phyloP scores from a whole-genome alignment of 2,888 invertebrate genomes.

The Anarsia innoxiella region DNA sequence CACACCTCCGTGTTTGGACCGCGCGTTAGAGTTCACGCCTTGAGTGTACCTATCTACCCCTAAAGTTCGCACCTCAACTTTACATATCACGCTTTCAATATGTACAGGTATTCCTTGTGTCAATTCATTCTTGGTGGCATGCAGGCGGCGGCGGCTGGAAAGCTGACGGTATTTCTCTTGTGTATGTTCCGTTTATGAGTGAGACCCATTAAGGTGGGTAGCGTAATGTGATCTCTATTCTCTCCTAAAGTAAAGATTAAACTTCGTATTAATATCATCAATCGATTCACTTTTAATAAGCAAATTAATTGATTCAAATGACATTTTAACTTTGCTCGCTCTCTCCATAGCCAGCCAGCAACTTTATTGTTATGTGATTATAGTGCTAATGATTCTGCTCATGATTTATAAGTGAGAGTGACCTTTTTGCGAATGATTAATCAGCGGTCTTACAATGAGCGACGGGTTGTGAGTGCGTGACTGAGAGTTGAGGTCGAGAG shows the following conservation, averaged over 20 bases:
- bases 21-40: constrained; percentile 68
- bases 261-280: too few relatives aligned
- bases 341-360: too few relatives aligned
- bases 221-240: too few relatives aligned
- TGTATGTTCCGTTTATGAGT: not conserved
- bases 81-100: constrained; percentile 60
- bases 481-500: constrained; percentile 29
- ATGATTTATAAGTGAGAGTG: constrained; percentile 20
- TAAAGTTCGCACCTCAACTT: constrained; percentile 60
- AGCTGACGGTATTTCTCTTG: not conserved
- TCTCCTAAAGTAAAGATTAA: too few relatives aligned
- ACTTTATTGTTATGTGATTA: not conserved
- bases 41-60: constrained; percentile 62
- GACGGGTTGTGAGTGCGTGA: constrained; percentile 44
- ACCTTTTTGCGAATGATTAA: constrained; percentile 42
- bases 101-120: constrained; percentile 39
- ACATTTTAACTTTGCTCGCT: too few relatives aligned
- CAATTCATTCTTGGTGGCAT: constrained; percentile 27
- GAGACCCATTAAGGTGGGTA: too few relatives aligned
- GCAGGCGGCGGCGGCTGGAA: constrained; percentile 24
- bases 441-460: constrained; percentile 30
- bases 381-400: constrained; percentile 9
- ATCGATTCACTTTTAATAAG: too few relatives aligned
- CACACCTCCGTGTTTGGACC: constrained; percentile 70
- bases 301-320: too few relatives aligned